Evolutionary conservation across 2,797 vertebrate genomes (phyloP).

Genomic region (Neopelma chrysocephalum): DNA sequence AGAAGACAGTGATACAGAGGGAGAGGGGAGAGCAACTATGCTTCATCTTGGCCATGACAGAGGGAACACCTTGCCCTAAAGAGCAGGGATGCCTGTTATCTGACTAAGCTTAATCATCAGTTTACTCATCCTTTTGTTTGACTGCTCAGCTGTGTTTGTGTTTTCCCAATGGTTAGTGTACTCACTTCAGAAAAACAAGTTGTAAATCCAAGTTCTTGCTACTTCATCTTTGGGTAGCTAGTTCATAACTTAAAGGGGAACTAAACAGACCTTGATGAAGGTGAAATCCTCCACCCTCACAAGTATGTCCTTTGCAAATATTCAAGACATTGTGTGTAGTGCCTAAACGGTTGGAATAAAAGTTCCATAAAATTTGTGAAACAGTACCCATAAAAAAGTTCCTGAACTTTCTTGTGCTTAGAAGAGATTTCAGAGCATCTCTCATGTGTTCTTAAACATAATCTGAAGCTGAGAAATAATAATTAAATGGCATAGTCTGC

Average conservation of each 20-base stretch:
- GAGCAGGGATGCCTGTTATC: background rate
- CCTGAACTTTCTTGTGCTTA: background rate
- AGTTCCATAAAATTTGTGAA: background rate
- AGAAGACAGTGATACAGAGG: background rate
- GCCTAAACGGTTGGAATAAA: background rate
- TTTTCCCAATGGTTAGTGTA: background rate
- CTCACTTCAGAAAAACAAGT: background rate
- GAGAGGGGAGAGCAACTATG: background rate
- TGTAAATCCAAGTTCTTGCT: background rate
- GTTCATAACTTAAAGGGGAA: background rate
- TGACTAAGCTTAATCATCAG: background rate
- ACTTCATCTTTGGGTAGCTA: background rate
- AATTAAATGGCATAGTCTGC: background rate
- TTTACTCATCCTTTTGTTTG: slow-evolving; percentile 1
- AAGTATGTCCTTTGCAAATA: background rate
- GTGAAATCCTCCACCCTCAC: background rate
- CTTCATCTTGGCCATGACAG: background rate
- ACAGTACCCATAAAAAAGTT: background rate
- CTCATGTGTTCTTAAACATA: background rate
- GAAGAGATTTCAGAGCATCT: background rate
- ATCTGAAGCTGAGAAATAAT: background rate
- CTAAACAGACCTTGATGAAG: background rate
- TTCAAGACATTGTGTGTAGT: background rate
- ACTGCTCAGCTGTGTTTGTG: background rate
- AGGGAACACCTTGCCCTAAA: background rate